Percentiles rank a stretch among this genome's conserved stretches.
Evolutionary conservation across 2,113 vertebrate species (phyloP).

Genomic region (Strix aluco): DNA sequence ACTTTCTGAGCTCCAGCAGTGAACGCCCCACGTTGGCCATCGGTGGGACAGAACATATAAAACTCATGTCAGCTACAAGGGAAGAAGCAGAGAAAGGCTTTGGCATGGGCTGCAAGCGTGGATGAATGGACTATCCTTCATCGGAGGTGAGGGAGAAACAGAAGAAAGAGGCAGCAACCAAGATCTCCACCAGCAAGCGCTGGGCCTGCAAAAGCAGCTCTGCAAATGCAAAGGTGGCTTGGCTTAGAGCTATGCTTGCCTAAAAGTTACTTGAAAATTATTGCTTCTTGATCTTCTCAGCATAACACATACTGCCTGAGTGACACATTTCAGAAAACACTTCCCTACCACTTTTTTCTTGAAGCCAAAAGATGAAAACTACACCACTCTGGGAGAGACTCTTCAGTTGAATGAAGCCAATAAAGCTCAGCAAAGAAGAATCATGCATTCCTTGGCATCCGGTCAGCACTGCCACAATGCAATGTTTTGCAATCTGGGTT

Average conservation of each 20-base stretch:
- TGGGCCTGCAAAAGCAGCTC: not conserved
- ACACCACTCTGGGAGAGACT: not conserved
- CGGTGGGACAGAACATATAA: not conserved
- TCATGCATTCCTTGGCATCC: not conserved
- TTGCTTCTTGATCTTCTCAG: not conserved
- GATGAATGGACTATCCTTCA: not conserved
- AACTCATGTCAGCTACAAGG: not conserved
- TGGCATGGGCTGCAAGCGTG: rapidly evolving
- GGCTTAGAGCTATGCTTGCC: not conserved
- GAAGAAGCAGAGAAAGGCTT: not conserved
- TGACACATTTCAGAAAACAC: not conserved
- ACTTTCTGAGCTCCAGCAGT: not conserved
- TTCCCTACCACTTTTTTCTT: not conserved
- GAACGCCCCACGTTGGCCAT: not conserved
- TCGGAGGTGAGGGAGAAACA: not conserved
- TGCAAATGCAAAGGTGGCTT: not conserved
- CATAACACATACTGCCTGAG: not conserved
- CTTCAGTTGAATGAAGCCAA: not conserved
- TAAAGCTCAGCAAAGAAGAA: not conserved
- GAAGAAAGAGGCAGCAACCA: not conserved
- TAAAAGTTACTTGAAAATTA: not conserved
- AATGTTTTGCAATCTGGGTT: not conserved
- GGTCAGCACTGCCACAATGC: not conserved
- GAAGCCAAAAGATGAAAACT: not conserved
- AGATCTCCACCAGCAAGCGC: not conserved